Evolutionary conservation across 2,797 vertebrate species (phyloP), one percentile per base, ranked within the genome.

Genomic region (Sebastes vulpes): DNA sequence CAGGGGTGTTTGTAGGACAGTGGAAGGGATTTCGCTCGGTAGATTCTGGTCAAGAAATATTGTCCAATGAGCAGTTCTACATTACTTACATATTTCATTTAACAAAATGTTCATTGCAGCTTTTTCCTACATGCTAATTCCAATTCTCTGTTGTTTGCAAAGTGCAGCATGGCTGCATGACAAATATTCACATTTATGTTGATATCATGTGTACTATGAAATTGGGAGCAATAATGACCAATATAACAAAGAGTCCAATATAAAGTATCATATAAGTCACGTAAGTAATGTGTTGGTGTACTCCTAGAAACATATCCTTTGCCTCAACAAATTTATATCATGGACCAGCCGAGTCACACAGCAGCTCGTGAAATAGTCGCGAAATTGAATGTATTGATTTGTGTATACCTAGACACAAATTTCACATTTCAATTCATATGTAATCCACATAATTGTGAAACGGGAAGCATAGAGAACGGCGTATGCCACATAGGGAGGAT

Each of bases 1-100:
- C 75, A 69, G 77, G 56, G 65, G 63, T 75, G 69, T 83, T 65
- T 74, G 79, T 71, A 61, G 70, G 63, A 74, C 61, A 52, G 70
- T 38, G 70, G 48, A 71, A 35, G 50, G 16, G 56, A 72, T 56
- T 65, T 52, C 53, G 16, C 31, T 71, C 23, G 9, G 23, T 70
- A 35, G 32, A 78, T 63, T 79, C 57, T 61, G 29, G 16, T 48
- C 18, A 52, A 53, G 28, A 82, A 56, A 77, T 72, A 73, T 50
- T 38, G 12, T 61, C 53, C 58, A 72, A 58, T 66, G 21, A 72
- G 31, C 18, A 48, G 12, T 23, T 64, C 31, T 23, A 9, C 7
- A 72, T 70, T 58, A 59, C 32, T 63, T 61, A 4, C 23, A 60
- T 58, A 46, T 52, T 66, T 85, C 25, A 71, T 65, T 21, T 28